These are phyloP conservation scores for Cichlasoma orientale DNA, from an alignment of 2,797 vertebrate species.

Conservation along the genomic window DNA sequence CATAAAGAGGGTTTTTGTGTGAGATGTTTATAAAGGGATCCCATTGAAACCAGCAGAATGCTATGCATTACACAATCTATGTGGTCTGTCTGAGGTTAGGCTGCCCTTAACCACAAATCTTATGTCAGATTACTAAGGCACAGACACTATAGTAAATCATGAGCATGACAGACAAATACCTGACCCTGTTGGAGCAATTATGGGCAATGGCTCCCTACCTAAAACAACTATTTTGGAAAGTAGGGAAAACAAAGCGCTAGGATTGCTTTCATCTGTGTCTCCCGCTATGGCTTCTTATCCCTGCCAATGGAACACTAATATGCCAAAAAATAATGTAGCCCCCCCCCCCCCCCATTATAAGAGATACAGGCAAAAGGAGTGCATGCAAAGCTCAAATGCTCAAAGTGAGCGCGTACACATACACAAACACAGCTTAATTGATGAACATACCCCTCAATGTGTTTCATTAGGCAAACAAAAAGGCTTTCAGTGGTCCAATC, in stretches of 20 bases:
- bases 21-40: conserved; percentile 54
- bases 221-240: conserved; percentile 72
- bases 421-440: conserved; percentile 56
- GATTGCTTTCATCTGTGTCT: conserved; percentile 68
- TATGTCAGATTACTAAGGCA: conserved; percentile 65
- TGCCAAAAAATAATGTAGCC: conserved; percentile 36
- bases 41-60: conserved; percentile 49
- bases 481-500: conserved; percentile 76
- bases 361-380: conserved; percentile 50
- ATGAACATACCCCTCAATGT: conserved; percentile 64
- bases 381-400: conserved; percentile 9
- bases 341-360: conserved; percentile 14
- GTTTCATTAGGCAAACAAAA: conserved; percentile 80
- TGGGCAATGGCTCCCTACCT: conserved; percentile 69
- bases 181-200: conserved; percentile 71
- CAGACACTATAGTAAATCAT: conserved; percentile 69
- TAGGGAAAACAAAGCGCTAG: conserved; percentile 63
- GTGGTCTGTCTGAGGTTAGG: conserved; percentile 66
- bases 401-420: neutral
- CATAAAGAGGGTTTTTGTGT: conserved; percentile 30
- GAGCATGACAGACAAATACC: conserved; percentile 64
- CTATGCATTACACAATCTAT: conserved; percentile 63
- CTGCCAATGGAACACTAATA: conserved; percentile 51
- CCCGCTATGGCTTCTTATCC: conserved; percentile 37
- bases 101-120: conserved; percentile 62